Evolutionary conservation across 2,113 vertebrate species (phyloP).

Genomic region (Morone saxatilis): DNA sequence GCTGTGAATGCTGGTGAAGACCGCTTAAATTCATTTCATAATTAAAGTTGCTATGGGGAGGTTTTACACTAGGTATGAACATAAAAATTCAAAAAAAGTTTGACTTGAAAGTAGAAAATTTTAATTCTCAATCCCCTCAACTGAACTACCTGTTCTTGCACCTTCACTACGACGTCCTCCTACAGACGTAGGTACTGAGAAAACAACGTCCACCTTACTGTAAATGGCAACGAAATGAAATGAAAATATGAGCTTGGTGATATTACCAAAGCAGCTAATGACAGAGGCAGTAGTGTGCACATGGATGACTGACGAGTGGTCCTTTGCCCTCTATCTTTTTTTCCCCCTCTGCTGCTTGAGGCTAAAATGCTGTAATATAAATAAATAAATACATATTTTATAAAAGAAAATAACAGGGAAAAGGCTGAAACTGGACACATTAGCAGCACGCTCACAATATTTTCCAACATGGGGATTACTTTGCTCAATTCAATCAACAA

Average conservation of each 20-base stretch:
- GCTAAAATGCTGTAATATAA: neutral
- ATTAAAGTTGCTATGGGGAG: constrained; percentile 49
- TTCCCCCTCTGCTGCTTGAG: neutral
- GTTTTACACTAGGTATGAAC: neutral
- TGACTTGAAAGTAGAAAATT: neutral
- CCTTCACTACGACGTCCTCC: neutral
- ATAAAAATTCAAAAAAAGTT: constrained; percentile 3
- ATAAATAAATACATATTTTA: neutral
- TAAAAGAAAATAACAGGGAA: constrained; percentile 3
- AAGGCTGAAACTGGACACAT: constrained; percentile 28
- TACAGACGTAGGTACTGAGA: constrained; percentile 7
- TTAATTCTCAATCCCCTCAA: constrained; percentile 8
- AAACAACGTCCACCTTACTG: constrained; percentile 4
- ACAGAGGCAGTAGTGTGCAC: constrained; percentile 10
- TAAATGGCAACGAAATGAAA: constrained; percentile 2
- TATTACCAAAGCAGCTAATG: constrained; percentile 30
- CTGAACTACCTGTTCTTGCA: neutral
- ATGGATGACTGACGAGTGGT: constrained; percentile 33
- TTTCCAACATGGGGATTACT: neutral
- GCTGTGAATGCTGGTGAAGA: constrained; percentile 40
- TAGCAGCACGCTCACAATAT: neutral
- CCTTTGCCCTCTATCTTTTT: constrained; percentile 35
- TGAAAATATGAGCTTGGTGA: constrained; percentile 10
- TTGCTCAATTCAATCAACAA: neutral
- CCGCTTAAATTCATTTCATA: constrained; percentile 56